These are phyloP conservation scores for Lucinisca nassula DNA, from an alignment of 2,888 invertebrate species.

Conservation along the genomic window DNA sequence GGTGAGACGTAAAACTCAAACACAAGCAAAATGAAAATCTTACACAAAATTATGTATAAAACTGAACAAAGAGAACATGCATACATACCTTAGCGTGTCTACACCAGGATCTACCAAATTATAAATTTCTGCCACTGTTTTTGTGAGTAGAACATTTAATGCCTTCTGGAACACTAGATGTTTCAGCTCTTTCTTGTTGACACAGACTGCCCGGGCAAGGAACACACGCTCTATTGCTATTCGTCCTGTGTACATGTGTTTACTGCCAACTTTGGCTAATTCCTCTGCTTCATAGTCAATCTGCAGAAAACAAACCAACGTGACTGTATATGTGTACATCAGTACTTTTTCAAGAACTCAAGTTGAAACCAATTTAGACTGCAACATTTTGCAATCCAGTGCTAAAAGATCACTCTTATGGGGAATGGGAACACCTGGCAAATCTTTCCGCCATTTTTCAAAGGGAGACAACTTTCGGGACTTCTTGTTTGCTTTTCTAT, in stretches of 20 bases:
- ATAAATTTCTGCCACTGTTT: constrained; percentile 78
- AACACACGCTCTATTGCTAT: constrained; percentile 74
- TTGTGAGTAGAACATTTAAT: constrained; percentile 70
- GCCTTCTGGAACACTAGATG: constrained; percentile 79
- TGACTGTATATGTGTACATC: too few species aligned
- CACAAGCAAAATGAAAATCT: too few species aligned
- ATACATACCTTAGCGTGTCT: constrained; percentile 71
- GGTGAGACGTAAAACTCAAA: too few species aligned
- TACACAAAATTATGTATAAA: too few species aligned
- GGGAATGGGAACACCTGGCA: too few species aligned
- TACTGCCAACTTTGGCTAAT: constrained; percentile 68
- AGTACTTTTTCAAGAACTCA: too few species aligned
- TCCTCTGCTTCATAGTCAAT: constrained; percentile 69
- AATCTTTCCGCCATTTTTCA: too few species aligned
- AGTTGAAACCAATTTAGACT: too few species aligned
- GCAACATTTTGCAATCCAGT: too few species aligned
- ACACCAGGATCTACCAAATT: constrained; percentile 73
- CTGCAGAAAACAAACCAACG: constrained; percentile 37
- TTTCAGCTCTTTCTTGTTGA: constrained; percentile 80
- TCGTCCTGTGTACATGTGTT: constrained; percentile 77
- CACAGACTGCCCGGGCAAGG: constrained; percentile 74
- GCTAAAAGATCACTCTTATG: too few species aligned
- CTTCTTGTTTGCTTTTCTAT: too few species aligned
- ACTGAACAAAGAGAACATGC: not conserved
- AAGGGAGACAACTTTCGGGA: too few species aligned